These are phyloP conservation scores for Gryllus longicercus DNA, from an alignment of 2,888 invertebrate genomes.

Conservation along the genomic window DNA sequence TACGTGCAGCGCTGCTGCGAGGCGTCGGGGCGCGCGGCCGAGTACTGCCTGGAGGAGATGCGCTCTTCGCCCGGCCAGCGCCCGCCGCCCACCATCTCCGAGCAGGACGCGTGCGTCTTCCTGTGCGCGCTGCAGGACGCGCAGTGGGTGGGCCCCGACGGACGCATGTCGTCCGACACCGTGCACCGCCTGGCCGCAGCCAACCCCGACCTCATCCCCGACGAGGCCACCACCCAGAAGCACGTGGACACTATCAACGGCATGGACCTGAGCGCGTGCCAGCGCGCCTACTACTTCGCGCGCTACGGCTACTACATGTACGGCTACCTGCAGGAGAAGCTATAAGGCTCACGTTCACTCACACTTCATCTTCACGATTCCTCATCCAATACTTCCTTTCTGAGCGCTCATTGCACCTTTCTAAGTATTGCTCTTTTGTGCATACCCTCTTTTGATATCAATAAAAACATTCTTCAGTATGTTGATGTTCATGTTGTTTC, in stretches of 20 bases:
- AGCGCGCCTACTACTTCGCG: not conserved
- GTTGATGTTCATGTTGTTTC: too few species aligned
- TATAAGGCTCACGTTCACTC: not conserved
- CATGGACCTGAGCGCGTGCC: not conserved
- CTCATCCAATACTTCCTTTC: too few species aligned
- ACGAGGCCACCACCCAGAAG: not conserved
- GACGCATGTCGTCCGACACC: not conserved
- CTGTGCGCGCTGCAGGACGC: slow-evolving; percentile 8
- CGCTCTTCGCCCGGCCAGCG: not conserved
- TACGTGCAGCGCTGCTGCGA: too few species aligned
- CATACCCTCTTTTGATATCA: too few species aligned
- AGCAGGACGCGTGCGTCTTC: slow-evolving; percentile 1
- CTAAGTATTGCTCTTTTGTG: too few species aligned
- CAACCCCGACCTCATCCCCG: not conserved
- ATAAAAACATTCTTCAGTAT: too few species aligned
- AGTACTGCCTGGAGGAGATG: not conserved
- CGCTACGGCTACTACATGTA: not conserved
- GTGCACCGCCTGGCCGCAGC: not conserved
- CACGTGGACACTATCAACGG: not conserved
- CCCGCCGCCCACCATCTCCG: not conserved
- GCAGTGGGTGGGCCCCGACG: not conserved
- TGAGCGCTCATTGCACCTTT: too few species aligned
- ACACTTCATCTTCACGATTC: too few species aligned
- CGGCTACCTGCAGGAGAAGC: not conserved
- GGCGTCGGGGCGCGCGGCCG: too few species aligned